These are phyloP conservation scores for Cephus nigrinus DNA, from an alignment of 2,888 invertebrate species.

Conservation along the genomic window DNA sequence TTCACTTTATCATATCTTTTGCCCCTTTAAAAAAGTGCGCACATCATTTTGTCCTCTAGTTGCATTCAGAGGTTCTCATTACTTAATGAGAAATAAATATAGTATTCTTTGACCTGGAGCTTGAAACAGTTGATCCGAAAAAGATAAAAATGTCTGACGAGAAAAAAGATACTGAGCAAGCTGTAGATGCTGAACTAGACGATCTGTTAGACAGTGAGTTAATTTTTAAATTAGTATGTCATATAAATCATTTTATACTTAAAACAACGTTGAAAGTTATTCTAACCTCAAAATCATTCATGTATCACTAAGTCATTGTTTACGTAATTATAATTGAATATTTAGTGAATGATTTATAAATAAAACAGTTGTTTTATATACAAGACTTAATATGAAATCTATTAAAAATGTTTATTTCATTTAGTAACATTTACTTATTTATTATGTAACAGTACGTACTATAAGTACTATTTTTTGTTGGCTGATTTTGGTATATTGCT, in stretches of 20 bases:
- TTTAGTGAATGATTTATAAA: constrained; percentile 7
- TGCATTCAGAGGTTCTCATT: constrained; percentile 2
- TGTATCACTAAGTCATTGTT: constrained; percentile 3
- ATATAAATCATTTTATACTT: constrained; percentile 50
- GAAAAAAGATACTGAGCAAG: constrained; percentile 45
- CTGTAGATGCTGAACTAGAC: constrained; percentile 76
- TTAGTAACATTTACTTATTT: constrained; percentile 10
- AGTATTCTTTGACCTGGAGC: background rate
- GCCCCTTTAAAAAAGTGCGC: background rate
- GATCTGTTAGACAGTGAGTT: constrained; percentile 81
- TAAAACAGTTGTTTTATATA: background rate
- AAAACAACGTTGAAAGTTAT: constrained; percentile 52
- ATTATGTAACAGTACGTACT: background rate
- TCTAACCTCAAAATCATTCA: constrained; percentile 33
- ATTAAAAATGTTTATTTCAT: background rate
- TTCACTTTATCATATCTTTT: background rate
- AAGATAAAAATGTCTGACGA: constrained; percentile 52
- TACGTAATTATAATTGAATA: constrained; percentile 1
- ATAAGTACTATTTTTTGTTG: background rate
- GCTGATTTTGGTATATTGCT: background rate
- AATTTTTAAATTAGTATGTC: constrained; percentile 18
- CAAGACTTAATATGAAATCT: background rate
- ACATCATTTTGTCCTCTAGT: background rate
- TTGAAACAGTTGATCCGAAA: background rate
- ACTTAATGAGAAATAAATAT: background rate